Percentiles rank a stretch among this genome's conserved stretches.
Conservation (phyloP, 2,888 invertebrate species). For the Athetis lepigone region DNA sequence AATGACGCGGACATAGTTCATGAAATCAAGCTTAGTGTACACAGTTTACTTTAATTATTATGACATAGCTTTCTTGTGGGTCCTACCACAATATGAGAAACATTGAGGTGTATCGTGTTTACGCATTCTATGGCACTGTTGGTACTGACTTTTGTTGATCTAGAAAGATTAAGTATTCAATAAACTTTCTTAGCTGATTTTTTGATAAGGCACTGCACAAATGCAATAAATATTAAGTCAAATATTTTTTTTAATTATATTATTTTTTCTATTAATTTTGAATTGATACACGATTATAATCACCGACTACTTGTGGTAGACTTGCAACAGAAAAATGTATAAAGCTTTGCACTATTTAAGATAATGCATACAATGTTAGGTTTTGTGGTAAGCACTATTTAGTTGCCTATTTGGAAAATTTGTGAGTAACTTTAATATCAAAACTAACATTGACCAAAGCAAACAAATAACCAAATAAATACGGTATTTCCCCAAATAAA, state of each 20-base stretch:
- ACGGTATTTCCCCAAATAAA: not conserved
- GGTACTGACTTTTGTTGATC: conserved; percentile 5
- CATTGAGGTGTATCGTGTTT: conserved; percentile 11
- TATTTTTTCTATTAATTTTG: too few relatives aligned
- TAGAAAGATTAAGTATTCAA: too few relatives aligned
- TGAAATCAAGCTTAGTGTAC: conserved; percentile 74
- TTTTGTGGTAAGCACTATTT: too few relatives aligned
- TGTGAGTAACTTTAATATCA: not conserved
- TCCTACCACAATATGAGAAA: conserved; percentile 37
- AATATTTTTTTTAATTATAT: too few relatives aligned
- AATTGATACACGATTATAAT: too few relatives aligned
- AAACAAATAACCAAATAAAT: not conserved
- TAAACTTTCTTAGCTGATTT: not conserved
- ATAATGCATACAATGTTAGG: too few relatives aligned
- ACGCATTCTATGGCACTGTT: conserved; percentile 15
- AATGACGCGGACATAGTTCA: conserved; percentile 84
- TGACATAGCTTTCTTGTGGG: conserved; percentile 66
- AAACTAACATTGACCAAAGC: not conserved
- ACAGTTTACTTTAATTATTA: conserved; percentile 70
- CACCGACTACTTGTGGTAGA: too few relatives aligned
- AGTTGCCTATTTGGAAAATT: too few relatives aligned
- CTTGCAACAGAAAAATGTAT: too few relatives aligned
- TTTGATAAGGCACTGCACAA: too few relatives aligned
- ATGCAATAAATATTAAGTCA: too few relatives aligned
- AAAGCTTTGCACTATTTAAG: too few relatives aligned